Conservation (phyloP, 2,113 vertebrate species). For the Proterorhinus semilunaris region DNA sequence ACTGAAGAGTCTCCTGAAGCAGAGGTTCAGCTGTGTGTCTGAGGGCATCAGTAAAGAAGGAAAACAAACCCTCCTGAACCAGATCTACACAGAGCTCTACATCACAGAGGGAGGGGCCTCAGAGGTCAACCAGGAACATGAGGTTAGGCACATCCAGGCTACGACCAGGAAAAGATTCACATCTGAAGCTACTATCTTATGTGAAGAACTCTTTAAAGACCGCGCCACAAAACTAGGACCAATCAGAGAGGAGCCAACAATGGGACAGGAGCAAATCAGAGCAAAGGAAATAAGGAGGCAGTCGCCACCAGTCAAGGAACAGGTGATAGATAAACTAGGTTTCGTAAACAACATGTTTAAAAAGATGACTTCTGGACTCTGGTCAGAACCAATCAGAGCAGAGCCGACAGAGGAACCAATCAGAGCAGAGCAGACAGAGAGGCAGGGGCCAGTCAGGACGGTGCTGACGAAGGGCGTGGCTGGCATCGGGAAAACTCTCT, state of each 20-base stretch:
- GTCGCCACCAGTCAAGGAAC: background rate
- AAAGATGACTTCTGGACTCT: background rate
- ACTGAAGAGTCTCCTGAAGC: background rate
- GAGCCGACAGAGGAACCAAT: too few species aligned
- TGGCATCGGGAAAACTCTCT: too few species aligned
- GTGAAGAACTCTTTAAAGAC: conserved; percentile 5
- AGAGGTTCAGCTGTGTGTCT: background rate
- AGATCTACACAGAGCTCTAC: conserved; percentile 32
- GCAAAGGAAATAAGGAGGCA: background rate
- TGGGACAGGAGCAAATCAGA: background rate
- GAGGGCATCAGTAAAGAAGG: conserved; percentile 6
- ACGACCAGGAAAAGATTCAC: conserved; percentile 27
- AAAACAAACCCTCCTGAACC: background rate
- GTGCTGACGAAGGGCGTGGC: too few species aligned
- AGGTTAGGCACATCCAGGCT: conserved; percentile 14
- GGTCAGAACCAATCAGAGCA: too few species aligned
- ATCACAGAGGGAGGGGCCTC: conserved; percentile 16
- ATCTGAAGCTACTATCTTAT: conserved; percentile 16
- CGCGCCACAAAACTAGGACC: background rate
- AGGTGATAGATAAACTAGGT: too few species aligned
- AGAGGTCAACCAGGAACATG: background rate
- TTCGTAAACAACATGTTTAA: too few species aligned
- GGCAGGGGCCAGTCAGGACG: too few species aligned
- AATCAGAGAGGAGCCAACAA: background rate
- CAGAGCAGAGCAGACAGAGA: too few species aligned